phyloP scores from a whole-genome alignment of 2,113 vertebrate genomes.

The Caranx melampygus region DNA sequence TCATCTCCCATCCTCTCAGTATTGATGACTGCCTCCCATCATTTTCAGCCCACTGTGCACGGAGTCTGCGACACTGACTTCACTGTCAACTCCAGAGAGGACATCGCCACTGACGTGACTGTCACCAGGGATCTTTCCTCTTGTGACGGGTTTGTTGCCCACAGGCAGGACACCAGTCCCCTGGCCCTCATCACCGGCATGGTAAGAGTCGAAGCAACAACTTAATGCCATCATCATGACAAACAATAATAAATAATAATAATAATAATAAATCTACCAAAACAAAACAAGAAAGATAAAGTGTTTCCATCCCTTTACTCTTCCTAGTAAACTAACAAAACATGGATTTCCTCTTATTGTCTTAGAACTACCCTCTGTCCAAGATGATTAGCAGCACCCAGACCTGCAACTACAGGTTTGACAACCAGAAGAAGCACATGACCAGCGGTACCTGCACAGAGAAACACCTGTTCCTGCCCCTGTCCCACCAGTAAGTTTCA shows the following conservation, averaged over 20 bases:
- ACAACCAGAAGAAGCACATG: constrained; percentile 88
- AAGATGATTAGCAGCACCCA: constrained; percentile 89
- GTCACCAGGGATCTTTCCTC: constrained; percentile 85
- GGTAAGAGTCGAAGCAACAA: constrained; percentile 75
- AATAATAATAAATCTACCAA: not conserved
- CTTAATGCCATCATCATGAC: not conserved
- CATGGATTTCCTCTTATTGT: not conserved
- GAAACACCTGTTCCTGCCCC: constrained; percentile 89
- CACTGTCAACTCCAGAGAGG: constrained; percentile 81
- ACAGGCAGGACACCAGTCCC: constrained; percentile 86
- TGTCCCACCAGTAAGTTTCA: constrained; percentile 86
- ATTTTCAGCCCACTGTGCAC: constrained; percentile 88
- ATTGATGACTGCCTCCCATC: constrained; percentile 32
- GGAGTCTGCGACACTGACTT: constrained; percentile 88
- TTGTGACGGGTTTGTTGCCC: constrained; percentile 85
- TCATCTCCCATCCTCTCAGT: not conserved
- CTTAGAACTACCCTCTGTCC: constrained; percentile 84
- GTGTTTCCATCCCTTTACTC: not conserved
- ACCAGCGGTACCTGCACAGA: constrained; percentile 87
- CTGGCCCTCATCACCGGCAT: constrained; percentile 89
- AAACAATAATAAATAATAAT: not conserved
- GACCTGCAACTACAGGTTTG: constrained; percentile 89
- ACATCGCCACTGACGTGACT: constrained; percentile 84
- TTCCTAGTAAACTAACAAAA: constrained; percentile 1
- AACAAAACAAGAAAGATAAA: too few species aligned